Percentiles rank a stretch among this genome's conserved stretches.
Conservation (phyloP, 2,888 invertebrate genomes). For the Dione vanillae region DNA sequence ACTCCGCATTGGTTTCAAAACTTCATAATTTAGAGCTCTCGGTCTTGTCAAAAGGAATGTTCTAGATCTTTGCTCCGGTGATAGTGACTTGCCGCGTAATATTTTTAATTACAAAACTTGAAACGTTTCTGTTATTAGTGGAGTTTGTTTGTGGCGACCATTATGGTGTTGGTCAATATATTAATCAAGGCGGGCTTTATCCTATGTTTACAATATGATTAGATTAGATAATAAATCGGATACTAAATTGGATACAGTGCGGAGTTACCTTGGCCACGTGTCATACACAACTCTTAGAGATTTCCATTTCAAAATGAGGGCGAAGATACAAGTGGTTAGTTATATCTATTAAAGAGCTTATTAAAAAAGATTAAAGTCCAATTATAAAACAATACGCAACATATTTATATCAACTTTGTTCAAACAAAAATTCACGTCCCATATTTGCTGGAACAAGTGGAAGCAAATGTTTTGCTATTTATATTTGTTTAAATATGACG, state of each 20-base stretch:
- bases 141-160: not conserved
- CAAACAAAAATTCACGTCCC: not conserved
- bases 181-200: too few relatives aligned
- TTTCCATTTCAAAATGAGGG: too few relatives aligned
- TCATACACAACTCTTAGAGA: too few relatives aligned
- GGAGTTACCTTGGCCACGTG: too few relatives aligned
- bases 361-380: too few relatives aligned
- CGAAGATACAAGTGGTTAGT: too few relatives aligned
- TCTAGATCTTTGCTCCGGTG: slow-evolving; percentile 27
- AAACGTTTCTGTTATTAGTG: slow-evolving; percentile 24
- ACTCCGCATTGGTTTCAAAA: slow-evolving; percentile 28
- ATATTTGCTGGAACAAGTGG: slow-evolving; percentile 13
- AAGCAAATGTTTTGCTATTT: slow-evolving; percentile 27
- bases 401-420: not conserved
- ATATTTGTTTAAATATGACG: slow-evolving; percentile 32
- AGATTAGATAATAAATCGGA: too few relatives aligned
- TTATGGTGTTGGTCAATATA: not conserved
- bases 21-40: slow-evolving; percentile 31
- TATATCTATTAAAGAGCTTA: too few relatives aligned
- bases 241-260: too few relatives aligned
- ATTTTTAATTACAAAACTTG: slow-evolving; percentile 36
- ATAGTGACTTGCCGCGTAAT: slow-evolving; percentile 35
- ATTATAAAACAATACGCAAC: not conserved
- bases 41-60: slow-evolving; percentile 32
- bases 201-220: too few relatives aligned